Percentiles rank a stretch among this genome's conserved stretches.
These are phyloP conservation scores for Acleris cristana DNA, from an alignment of 2,888 invertebrate genomes.

Conservation along the genomic window DNA sequence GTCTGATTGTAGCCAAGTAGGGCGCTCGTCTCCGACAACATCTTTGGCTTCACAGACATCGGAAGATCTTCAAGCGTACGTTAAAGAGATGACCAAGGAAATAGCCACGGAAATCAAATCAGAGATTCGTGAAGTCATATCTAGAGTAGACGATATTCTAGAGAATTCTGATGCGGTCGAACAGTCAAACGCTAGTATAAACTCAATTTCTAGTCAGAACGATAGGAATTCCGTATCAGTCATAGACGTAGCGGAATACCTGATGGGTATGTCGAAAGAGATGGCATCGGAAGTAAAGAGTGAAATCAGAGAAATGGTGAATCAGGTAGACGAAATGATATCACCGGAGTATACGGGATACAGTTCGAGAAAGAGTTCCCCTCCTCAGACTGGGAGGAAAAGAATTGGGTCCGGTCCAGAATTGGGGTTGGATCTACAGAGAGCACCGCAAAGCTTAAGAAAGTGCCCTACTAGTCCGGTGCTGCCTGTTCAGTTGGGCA, in stretches of 20 bases:
- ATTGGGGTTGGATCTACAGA: conserved; percentile 69
- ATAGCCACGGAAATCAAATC: conserved; percentile 92
- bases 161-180: conserved; percentile 87
- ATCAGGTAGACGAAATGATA: conserved; percentile 88
- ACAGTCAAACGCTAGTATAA: conserved; percentile 75
- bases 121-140: conserved; percentile 91
- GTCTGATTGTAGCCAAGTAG: conserved; percentile 82
- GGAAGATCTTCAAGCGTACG: conserved; percentile 89
- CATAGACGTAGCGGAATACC: conserved; percentile 89
- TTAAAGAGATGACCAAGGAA: conserved; percentile 90
- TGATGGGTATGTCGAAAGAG: conserved; percentile 90
- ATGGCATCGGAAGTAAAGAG: conserved; percentile 92
- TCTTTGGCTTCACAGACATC: conserved; percentile 82
- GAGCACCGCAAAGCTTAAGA: conserved; percentile 57
- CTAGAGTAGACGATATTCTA: conserved; percentile 90
- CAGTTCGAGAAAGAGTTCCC: conserved; percentile 72
- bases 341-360: conserved; percentile 74
- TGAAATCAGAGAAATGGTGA: conserved; percentile 89
- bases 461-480: conserved; percentile 80
- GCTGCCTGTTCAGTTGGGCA: conserved; percentile 60
- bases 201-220: conserved; percentile 84
- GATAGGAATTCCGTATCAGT: conserved; percentile 89
- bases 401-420: conserved; percentile 77
- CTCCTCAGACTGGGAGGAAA: conserved; percentile 71
- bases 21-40: conserved; percentile 81